Base-by-base conservation (phyloP, 2,113 vertebrate genomes). In the Oostethus manadensis region DNA sequence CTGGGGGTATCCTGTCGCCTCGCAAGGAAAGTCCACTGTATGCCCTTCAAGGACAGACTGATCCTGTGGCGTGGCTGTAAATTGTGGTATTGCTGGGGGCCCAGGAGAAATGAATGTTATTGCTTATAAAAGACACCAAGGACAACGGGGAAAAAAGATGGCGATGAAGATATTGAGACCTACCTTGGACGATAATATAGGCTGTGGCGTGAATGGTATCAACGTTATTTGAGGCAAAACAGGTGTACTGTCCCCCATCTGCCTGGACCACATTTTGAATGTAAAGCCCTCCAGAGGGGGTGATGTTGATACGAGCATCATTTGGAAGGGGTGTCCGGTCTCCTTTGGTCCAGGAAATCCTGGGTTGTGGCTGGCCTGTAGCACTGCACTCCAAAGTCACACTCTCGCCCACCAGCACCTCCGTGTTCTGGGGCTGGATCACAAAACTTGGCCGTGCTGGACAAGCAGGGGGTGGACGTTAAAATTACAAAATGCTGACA, bases 361-460 rank as follows among this genome's bases (percentile, higher is more conserved):
- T 84, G 0, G 97, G 97, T 18, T 92, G 92, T 0, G 97, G 97
- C 68, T 98, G 96, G 10, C 96, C 97, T 0, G 94, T 87, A 54
- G 97, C 94, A 0, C 97, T 99, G 84, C 97, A 99, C 77, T 99
- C 97, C 79, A 99, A 74, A 0, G 97, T 99, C 64, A 99, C 93
- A 0, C 97, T 96, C 84, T 99, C 93, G 6, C 96, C 97, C 21
- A 98, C 93, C 68, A 98, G 86, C 47, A 99, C 97, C 83, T 99
- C 97, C 0, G 97, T 99, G 83, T 98, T 98, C 89, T 97, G 95
- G 0, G 97, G 97, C 66, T 98, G 96, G 82, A 99, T 99, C 71
- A 99, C 95, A 65, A 99, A 99, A 79, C 93, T 92, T 23, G 95
- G 96, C 18, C 93, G 88, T 2, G 93, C 97, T 99, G 81, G 64